Conservation (phyloP, 2,797 vertebrate species). For the Semaprochilodus insignis region DNA sequence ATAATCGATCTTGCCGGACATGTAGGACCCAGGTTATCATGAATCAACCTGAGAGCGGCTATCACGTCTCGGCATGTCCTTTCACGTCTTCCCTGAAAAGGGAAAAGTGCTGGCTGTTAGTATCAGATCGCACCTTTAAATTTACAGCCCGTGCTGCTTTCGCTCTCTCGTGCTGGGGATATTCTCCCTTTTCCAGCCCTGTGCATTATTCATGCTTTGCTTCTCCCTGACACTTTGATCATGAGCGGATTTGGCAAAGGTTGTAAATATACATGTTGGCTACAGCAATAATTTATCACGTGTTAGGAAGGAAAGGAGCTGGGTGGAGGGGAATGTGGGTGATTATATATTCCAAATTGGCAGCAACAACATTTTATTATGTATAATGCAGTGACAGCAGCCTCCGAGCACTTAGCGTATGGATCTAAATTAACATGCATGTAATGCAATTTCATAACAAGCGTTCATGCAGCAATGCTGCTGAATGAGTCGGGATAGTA, state of each 20-base stretch:
- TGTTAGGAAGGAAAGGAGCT: conserved; percentile 18
- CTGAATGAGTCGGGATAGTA: background rate
- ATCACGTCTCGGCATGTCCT: background rate
- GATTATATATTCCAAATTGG: conserved; percentile 44
- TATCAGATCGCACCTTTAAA: conserved; percentile 21
- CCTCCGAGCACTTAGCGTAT: background rate
- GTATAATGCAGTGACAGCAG: conserved; percentile 16
- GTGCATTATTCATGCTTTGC: conserved; percentile 48
- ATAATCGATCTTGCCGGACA: background rate
- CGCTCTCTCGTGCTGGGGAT: background rate
- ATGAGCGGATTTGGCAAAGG: conserved; percentile 39
- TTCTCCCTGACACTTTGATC: conserved; percentile 43
- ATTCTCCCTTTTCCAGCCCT: conserved; percentile 13
- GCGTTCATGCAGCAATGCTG: background rate
- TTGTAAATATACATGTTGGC: conserved; percentile 32
- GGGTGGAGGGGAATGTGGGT: background rate
- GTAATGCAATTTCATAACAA: conserved; percentile 2
- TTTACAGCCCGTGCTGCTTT: conserved; percentile 19
- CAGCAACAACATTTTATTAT: conserved; percentile 17
- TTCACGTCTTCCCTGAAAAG: background rate
- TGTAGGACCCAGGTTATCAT: background rate
- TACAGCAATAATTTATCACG: conserved; percentile 43
- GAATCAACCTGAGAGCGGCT: background rate
- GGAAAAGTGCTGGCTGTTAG: background rate
- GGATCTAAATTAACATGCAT: conserved; percentile 3